A percentile compares a stretch with the other conserved stretches of the same genome.
phyloP scores from a whole-genome alignment of 2,797 vertebrate genomes.

The Microctenopoma lineatum region DNA sequence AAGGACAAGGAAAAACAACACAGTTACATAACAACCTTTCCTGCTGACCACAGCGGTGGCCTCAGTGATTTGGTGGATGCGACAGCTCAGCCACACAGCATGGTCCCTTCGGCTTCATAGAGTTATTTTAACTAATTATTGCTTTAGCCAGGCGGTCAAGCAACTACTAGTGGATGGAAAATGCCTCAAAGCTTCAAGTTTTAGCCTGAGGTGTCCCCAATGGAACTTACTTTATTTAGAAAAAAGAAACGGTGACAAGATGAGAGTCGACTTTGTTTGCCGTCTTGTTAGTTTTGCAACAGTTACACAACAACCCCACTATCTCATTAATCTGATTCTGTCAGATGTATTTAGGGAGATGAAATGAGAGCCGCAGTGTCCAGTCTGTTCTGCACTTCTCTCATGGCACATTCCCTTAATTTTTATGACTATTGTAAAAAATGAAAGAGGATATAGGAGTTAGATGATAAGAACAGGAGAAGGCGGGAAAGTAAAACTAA shows the following conservation, averaged over 20 bases:
- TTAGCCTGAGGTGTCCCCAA: background rate
- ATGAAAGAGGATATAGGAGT: conserved; percentile 4
- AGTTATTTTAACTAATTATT: conserved; percentile 10
- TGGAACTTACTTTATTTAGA: background rate
- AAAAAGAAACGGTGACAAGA: background rate
- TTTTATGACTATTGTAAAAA: conserved; percentile 10
- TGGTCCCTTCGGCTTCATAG: background rate
- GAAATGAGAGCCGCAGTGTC: conserved; percentile 1
- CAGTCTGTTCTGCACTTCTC: conserved; percentile 3
- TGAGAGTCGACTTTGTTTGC: conserved; percentile 16
- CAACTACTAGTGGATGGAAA: background rate
- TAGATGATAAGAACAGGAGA: background rate
- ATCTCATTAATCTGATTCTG: conserved; percentile 54
- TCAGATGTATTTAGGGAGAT: conserved; percentile 35
- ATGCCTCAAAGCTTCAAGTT: background rate
- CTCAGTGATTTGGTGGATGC: conserved; percentile 43
- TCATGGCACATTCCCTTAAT: background rate
- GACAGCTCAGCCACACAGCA: conserved; percentile 37
- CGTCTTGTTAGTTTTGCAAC: conserved; percentile 27
- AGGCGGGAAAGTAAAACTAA: background rate
- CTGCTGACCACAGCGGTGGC: conserved; percentile 48
- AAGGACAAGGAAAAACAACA: conserved; percentile 46
- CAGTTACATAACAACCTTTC: conserved; percentile 58
- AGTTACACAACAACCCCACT: conserved; percentile 41
- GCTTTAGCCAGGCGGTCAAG: background rate